Base-by-base conservation (phyloP, 2,888 invertebrate genomes). In the Parnassius apollo region DNA sequence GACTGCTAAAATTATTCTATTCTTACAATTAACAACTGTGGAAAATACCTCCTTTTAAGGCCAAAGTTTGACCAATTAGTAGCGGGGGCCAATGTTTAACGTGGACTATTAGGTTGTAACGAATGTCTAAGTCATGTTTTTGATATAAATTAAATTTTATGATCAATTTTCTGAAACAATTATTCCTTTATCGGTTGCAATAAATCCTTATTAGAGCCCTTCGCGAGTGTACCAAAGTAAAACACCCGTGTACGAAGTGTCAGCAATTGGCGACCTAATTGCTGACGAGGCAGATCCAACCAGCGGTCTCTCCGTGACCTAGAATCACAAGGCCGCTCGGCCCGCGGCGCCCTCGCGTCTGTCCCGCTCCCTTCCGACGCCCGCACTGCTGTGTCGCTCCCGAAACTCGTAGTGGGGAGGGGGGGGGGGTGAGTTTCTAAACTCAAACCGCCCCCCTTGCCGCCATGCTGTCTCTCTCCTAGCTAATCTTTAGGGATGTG, bases 361-460 rank as follows among this genome's bases (percentile, higher is more conserved):
- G 66, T 68, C 66, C 64, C 65, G 67, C 68, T 68, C 69, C 66
- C 67, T 66, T 65, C 67, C 64, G 70, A 69, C 66, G 78, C 80
- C 74, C 83, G 86, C 85, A 86, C 82, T 86, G 86, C 81, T 79
- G 82, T 82, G 78, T 76, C 81, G 77, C 76, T 76, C 72, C 73
- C 72, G 65, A 48, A 42, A 48, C 55, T n/a, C 42, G 54, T 10
- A 35, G 42, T 13, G 35, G 44, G 42, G 22, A 45, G 42, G 42
- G 22, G 42, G 42, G 49, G 42, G 59, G 59, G 63, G 59, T 59
- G 63, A 52, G 63, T 35, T 42, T 13, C 45, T 1, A n/a, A 18
- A 18, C 48, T 42, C 53, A 49, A 18, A 42, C 57, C 57, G 51
- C 57, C 57, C 53, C 49, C 57, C 13, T 22, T 46, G 57, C 48